Conservation (phyloP, 2,113 vertebrate genomes). For the Jaculus jaculus region DNA sequence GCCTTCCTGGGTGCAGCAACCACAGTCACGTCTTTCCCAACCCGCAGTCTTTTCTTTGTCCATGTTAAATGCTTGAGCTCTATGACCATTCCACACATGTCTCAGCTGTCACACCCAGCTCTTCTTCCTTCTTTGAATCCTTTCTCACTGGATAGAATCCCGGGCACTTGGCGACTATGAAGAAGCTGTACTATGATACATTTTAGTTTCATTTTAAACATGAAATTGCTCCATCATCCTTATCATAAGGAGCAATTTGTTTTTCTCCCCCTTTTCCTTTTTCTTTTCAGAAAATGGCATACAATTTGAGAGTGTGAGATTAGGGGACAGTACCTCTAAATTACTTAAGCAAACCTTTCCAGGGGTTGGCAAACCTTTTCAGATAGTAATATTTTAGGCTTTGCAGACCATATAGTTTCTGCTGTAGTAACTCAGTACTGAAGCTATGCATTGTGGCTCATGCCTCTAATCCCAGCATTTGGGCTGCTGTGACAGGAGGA, state of each 20-base stretch:
- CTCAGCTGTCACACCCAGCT: not conserved
- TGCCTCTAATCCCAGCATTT: not conserved
- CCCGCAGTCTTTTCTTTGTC: not conserved
- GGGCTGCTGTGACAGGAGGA: not conserved
- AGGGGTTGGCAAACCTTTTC: not conserved
- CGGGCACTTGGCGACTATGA: not conserved
- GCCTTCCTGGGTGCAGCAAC: not conserved
- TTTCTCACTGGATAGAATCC: not conserved
- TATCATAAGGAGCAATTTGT: not conserved
- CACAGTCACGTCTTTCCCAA: not conserved
- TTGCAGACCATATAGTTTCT: not conserved
- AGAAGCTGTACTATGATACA: not conserved
- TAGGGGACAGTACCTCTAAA: not conserved
- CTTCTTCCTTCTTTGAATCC: not conserved
- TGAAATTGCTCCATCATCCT: not conserved
- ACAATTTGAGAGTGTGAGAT: not conserved
- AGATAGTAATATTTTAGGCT: not conserved
- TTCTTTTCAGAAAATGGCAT: not conserved
- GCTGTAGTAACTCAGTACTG: not conserved
- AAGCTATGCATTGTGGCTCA: not conserved
- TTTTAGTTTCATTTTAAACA: slow-evolving; percentile 58
- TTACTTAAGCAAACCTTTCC: not conserved
- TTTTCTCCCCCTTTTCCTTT: not conserved
- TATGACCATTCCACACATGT: not conserved
- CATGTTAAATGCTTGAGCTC: not conserved